Evolutionary conservation across 1,140 invertebrate genomes (phyloP).

Genomic region (Zaprionus inermis): DNA sequence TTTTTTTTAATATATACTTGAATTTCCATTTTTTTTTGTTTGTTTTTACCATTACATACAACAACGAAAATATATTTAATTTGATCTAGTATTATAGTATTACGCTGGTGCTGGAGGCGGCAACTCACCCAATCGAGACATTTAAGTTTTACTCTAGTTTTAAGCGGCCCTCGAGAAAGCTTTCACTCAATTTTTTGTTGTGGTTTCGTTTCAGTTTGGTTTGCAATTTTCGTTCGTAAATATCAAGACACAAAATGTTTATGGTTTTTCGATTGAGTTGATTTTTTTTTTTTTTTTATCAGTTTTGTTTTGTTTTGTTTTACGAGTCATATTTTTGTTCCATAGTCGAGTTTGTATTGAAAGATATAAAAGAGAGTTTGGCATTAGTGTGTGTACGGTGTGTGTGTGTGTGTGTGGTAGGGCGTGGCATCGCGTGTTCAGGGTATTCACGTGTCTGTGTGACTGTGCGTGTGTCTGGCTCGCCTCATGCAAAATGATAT

Average conservation of each 20-base stretch:
- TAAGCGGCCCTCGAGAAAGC: constrained; percentile 74
- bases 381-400: constrained; percentile 73
- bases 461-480: constrained; percentile 15
- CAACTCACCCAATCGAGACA: constrained; percentile 79
- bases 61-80: constrained; percentile 50
- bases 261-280: constrained; percentile 27
- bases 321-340: constrained; percentile 25
- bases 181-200: constrained; percentile 69
- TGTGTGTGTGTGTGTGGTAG: constrained; percentile 20
- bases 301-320: constrained; percentile 41
- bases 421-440: constrained; percentile 20
- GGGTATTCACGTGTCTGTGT: not conserved
- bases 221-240: constrained; percentile 41
- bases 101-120: constrained; percentile 42
- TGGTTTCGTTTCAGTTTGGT: constrained; percentile 6
- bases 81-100: constrained; percentile 8
- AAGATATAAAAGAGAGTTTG: constrained; percentile 81
- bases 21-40: constrained; percentile 32
- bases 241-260: constrained; percentile 62
- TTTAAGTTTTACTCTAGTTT: constrained; percentile 71
- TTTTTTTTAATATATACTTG: constrained; percentile 28
- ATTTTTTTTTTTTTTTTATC: constrained; percentile 14
- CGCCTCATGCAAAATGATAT: constrained; percentile 38
- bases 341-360: constrained; percentile 73
- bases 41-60: constrained; percentile 51